Evolutionary conservation across 2,113 vertebrate species (phyloP), one percentile per base, ranked within the genome.

Genomic region (Anser brachyrhynchus): DNA sequence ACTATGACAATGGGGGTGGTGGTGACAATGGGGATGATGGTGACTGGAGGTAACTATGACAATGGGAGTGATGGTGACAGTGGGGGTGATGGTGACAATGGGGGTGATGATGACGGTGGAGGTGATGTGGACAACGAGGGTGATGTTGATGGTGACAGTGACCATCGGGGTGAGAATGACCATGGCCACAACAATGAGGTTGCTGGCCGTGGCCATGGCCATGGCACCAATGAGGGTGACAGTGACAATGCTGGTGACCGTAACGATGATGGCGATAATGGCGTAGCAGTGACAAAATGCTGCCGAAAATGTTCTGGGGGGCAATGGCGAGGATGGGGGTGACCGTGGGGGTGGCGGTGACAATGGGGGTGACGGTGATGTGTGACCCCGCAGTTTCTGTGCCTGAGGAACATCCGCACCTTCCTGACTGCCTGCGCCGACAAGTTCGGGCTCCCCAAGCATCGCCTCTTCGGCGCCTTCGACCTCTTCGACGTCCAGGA

Each of bases 401-500:
- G 99, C 91, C 98, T 99, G 95, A 99, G 99, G 97, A 99, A 99
- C 94, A 99, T 99, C 95, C 98, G 99, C 10, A 99, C 98, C 11
- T 99, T 99, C 96, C 97, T 99, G 51, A 93, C 89, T 3, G 96
- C 97, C 37, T 99, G 99, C 71, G 97, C 98, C 0, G 98, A 98
- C 57, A 98, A 97, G 26, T 99, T 99, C 6, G 97, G 98, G 37
- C 98, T 99, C 49, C 99, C 97, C 44, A 98, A 98, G 96, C 99
- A 95, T 0, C 99, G 99, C 2, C 98, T 99, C 65, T 99, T 99
- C 2, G 99, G 99, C 16, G 99, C 98, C 82, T 99, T 99, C 1
- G 99, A 99, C 97, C 98, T 99, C 80, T 99, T 99, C 2, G 99
- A 99, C 2, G 99, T 99, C 35, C 98, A 98, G 62, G 99, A 99